Base-by-base conservation (phyloP, 2,797 vertebrate species). In the Arrhamphus sclerolepis region DNA sequence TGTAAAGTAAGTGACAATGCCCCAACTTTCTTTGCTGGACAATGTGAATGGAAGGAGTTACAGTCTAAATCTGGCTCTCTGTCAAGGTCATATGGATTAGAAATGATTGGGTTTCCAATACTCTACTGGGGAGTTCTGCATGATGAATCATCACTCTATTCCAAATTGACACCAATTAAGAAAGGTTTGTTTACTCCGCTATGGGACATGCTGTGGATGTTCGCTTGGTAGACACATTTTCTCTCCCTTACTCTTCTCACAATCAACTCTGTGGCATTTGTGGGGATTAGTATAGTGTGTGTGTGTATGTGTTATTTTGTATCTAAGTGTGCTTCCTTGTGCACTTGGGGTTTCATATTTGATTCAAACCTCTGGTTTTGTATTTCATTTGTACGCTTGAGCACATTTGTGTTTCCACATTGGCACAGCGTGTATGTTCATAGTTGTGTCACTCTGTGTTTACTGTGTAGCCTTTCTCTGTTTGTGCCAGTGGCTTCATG, bases 11-110 rank as follows among this genome's bases (percentile, higher is more conserved):
- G 72, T 70, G 57, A 75, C 75, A 67, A 74, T 56, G 62, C 19
- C 59, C 26, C 51, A 75, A 87, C 84, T 85, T 86, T 88, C 80
- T 85, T 74, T 52, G 62, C 74, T 48, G 56, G 72, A 86, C 78
- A 78, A 75, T 56, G 59, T 60, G 1, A 18, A 53, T 31, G 20
- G 60, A 69, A 81, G 76, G 75, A 79, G 82, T 72, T 68, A 46
- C 56, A 70, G 75, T 74, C 78, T 74, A 11, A 69, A 75, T 72
- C 62, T 85, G 85, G 81, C 75, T 70, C 66, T 72, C 70, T 46
- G 84, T 91, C 90, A 90, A 91, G 90, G 90, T 91, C 89, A 90
- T 82, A 90, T 89, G 87, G 89, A 91, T 91, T 90, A 89, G 81
- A 85, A 89, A 90, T 90, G 86, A 91, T 90, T 90, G 84, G 72